A percentile compares a stretch with the other conserved stretches of the same genome.
Evolutionary conservation across 2,113 vertebrate genomes (phyloP).

Genomic region (Cygnus buccinator): DNA sequence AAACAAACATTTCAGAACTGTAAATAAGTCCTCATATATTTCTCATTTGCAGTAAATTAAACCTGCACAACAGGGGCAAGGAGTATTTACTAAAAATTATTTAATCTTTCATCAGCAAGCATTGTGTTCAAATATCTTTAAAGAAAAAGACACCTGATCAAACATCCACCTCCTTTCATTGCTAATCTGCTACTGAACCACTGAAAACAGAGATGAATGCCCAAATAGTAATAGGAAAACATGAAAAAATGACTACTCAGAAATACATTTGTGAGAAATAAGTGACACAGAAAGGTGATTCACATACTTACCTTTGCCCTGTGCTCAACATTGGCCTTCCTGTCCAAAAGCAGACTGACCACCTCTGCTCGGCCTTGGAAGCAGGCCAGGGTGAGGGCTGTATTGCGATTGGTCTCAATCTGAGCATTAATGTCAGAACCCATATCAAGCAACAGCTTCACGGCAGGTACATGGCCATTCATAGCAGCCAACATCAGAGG

Average conservation of each 20-base stretch:
- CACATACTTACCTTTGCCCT: conserved; percentile 89
- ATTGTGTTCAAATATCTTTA: not conserved
- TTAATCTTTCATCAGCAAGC: not conserved
- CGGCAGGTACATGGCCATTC: conserved; percentile 97
- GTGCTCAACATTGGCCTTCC: conserved; percentile 98
- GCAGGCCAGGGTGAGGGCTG: conserved; percentile 95
- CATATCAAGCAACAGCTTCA: conserved; percentile 97
- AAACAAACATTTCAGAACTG: not conserved
- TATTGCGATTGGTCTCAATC: conserved; percentile 98
- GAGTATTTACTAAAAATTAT: not conserved
- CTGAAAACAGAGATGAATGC: not conserved
- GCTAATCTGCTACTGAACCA: not conserved
- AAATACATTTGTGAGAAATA: not conserved
- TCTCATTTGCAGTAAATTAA: not conserved
- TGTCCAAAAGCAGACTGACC: conserved; percentile 95
- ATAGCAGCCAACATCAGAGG: conserved; percentile 98
- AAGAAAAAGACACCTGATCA: too few relatives aligned
- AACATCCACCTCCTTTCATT: not conserved
- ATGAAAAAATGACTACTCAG: not conserved
- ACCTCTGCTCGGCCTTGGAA: conserved; percentile 98
- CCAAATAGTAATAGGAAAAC: not conserved
- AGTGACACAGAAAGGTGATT: not conserved
- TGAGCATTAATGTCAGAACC: conserved; percentile 98
- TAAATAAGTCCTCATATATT: not conserved
- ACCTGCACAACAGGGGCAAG: not conserved